phyloP scores from a whole-genome alignment of 2,797 vertebrate species.

The Spheniscus humboldti region DNA sequence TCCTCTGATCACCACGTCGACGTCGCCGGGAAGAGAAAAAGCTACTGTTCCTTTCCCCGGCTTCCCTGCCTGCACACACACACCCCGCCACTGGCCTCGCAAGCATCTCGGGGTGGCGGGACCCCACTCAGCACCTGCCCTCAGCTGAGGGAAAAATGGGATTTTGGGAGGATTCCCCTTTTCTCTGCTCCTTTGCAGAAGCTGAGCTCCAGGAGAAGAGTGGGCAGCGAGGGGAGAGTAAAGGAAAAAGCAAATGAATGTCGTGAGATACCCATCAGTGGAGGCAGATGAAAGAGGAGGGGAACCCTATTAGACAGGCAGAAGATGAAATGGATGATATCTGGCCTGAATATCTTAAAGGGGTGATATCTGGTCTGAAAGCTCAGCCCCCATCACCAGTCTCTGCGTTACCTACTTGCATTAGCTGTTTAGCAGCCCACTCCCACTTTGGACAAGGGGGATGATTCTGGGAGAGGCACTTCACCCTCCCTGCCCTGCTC shows the following conservation, averaged over 20 bases:
- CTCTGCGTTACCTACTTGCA: fast-evolving
- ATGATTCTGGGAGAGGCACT: neutral
- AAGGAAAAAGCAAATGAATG: neutral
- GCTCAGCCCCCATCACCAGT: neutral
- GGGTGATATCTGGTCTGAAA: neutral
- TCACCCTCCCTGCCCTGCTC: neutral
- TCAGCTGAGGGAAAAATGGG: fast-evolving
- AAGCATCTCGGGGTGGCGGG: neutral
- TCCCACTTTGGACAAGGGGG: fast-evolving
- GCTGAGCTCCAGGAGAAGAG: neutral
- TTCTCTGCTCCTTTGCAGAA: neutral
- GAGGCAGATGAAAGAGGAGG: neutral
- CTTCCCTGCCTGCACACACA: neutral
- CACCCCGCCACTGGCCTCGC: neutral
- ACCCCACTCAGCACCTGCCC: neutral
- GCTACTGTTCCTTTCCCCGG: conserved; percentile 11
- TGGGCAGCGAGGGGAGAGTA: fast-evolving
- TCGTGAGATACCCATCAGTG: neutral
- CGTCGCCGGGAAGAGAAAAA: conserved; percentile 24
- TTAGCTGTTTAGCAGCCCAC: neutral
- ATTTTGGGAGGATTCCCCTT: neutral
- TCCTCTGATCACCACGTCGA: conserved; percentile 55
- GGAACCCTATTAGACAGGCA: neutral
- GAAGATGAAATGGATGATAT: neutral
- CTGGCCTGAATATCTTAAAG: neutral